A percentile compares a stretch with the other conserved stretches of the same genome.
These are phyloP conservation scores for Pogonomyrmex californicus DNA, from an alignment of 1,140 invertebrate species.

Conservation along the genomic window DNA sequence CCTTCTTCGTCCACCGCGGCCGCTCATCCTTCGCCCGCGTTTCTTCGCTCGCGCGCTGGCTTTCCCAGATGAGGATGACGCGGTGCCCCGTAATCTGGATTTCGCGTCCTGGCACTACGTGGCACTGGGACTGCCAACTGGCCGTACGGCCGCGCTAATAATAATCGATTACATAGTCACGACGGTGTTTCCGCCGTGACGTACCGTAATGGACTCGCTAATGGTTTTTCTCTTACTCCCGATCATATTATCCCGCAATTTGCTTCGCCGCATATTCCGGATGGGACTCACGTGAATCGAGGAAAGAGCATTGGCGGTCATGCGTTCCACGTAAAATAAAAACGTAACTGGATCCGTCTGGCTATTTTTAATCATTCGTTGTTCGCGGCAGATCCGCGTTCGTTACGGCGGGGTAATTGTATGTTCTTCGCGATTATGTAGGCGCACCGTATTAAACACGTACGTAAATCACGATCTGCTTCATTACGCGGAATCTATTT, in stretches of 20 bases:
- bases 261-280: constrained; percentile 3
- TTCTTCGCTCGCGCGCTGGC: constrained; percentile 51
- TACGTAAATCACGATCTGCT: constrained; percentile 45
- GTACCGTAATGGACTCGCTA: constrained; percentile 16
- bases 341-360: constrained; percentile 69
- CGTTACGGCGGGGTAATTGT: constrained; percentile 34
- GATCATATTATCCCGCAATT: constrained; percentile 17
- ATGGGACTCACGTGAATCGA: constrained; percentile 6
- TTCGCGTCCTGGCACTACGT: constrained; percentile 62
- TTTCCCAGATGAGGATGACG: constrained; percentile 59
- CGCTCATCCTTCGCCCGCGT: constrained; percentile 60
- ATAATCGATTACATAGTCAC: constrained; percentile 60
- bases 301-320: constrained; percentile 19
- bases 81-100: constrained; percentile 62
- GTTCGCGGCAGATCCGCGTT: constrained; percentile 40
- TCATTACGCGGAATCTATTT: constrained; percentile 49
- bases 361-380: constrained; percentile 64
- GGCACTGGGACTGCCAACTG: constrained; percentile 48
- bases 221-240: constrained; percentile 46
- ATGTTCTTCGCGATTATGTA: constrained; percentile 38
- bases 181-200: constrained; percentile 33
- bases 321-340: constrained; percentile 68
- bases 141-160: constrained; percentile 52
- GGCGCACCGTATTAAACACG: neutral
- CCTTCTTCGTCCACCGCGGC: constrained; percentile 35